These are phyloP conservation scores for Orchestia grillus DNA, from an alignment of 1,140 invertebrate species.

Conservation along the genomic window DNA sequence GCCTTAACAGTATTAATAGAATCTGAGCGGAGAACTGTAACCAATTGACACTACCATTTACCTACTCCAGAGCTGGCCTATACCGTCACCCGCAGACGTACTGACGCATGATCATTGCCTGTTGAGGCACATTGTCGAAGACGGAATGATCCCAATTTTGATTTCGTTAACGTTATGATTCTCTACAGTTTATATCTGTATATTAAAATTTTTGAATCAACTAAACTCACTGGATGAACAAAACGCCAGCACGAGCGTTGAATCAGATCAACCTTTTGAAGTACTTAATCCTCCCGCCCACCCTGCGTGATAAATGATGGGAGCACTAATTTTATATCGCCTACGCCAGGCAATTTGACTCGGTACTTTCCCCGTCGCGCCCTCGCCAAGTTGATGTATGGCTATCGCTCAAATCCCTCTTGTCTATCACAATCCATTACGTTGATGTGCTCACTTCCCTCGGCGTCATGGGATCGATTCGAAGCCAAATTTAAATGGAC, in stretches of 20 bases:
- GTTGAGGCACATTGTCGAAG: no score
- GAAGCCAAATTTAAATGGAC: constrained; percentile 35
- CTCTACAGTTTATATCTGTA: no score
- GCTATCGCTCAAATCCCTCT: constrained; percentile 31
- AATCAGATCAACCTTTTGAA: background rate
- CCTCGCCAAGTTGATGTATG: constrained; percentile 32
- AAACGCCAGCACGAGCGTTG: no score
- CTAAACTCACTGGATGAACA: background rate
- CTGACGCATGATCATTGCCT: no score
- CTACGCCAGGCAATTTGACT: constrained; percentile 20
- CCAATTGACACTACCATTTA: no score
- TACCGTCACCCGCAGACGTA: no score
- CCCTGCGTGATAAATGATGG: constrained; percentile 52
- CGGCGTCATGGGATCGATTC: constrained; percentile 33
- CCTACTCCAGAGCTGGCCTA: no score
- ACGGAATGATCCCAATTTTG: no score
- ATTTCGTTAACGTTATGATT: no score
- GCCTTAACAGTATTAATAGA: no score
- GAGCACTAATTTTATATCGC: constrained; percentile 31
- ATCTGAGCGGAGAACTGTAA: no score
- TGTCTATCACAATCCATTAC: constrained; percentile 50
- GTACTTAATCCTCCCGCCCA: constrained; percentile 29
- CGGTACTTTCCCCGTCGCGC: constrained; percentile 35
- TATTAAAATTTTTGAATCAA: background rate
- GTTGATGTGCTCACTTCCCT: constrained; percentile 10